Evolutionary conservation across 2,113 vertebrate species (phyloP).

Genomic region (Petrocephalus zakoni): DNA sequence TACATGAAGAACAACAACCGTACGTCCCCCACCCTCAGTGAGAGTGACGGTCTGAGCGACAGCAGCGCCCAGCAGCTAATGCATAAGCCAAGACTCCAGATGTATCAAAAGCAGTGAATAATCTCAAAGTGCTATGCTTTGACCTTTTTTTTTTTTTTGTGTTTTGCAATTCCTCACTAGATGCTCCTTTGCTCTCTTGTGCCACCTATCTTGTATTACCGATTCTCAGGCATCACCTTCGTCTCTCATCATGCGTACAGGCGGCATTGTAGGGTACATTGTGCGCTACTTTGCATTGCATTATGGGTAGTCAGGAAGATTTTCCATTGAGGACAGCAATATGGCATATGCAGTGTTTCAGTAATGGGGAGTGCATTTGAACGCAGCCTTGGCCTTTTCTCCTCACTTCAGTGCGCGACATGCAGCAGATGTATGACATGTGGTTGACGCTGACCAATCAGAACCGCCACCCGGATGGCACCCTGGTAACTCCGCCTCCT

Average conservation of each 20-base stretch:
- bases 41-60: not conserved
- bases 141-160: not conserved
- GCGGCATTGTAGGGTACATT: not conserved
- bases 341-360: not conserved
- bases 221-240: not conserved
- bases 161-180: not conserved
- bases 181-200: not conserved
- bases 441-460: conserved; percentile 93
- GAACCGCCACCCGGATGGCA: conserved; percentile 75
- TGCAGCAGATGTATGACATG: conserved; percentile 97
- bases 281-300: not conserved
- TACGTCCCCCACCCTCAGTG: conserved; percentile 52
- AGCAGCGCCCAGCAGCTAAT: not conserved
- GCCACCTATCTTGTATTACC: not conserved
- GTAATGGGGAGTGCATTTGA: too few species aligned
- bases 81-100: not conserved
- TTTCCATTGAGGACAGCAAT: not conserved
- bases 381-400: not conserved
- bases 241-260: not conserved
- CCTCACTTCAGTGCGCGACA: conserved; percentile 78
- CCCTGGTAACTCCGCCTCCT: conserved; percentile 70
- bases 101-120: not conserved
- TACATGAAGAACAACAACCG: conserved; percentile 99
- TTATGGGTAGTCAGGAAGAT: not conserved
- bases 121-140: not conserved